Base-by-base conservation (phyloP, 2,888 invertebrate genomes). In the Ochropleura plecta region DNA sequence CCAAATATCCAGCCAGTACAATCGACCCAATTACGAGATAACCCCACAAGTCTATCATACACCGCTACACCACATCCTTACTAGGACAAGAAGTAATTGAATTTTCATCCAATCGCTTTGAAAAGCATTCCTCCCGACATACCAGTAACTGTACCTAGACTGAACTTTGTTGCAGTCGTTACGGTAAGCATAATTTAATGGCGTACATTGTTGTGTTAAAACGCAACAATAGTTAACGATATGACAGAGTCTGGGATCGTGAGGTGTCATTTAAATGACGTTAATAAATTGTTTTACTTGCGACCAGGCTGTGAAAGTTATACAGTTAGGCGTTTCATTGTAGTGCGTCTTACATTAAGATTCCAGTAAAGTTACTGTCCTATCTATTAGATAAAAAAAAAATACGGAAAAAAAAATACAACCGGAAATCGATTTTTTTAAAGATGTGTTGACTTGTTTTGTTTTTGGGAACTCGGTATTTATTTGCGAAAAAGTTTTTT, bases 91-190 rank as follows among this genome's bases (percentile, higher is more conserved):
- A 76, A 55, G 63, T 75, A 75, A 81, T 81, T 78, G 66, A 85
- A 85, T 85, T 85, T 76, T 83, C 78, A 76, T 76, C 70, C 53
- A 75, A 60, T 64, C 66, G 63, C 70, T 57, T 82, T 79, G 68
- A 81, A 85, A 85, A 77, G 85, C 78, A 85, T 85, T 85, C 81
- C 18, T 85, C 77, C 12, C 5, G 0, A 44, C 76, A 78, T 83
- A 64, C 74, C 63, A 12, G 63, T 83, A 83, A 84, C 81, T 65
- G 81, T 82, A 83, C 40, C 20, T 18, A 67, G 46, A 16, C 0
- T 46, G 18, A 16, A 85, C 74, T 81, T 78, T 75, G 85, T 84
- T 72, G 55, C 63, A 64, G 71, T 78, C 70, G 48, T 84, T 76
- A 82, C 76, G n/a, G 46, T 63, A 75, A 82, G 30, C 70, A 75